A percentile compares a stretch with the other conserved stretches of the same genome.
These are phyloP conservation scores for Neoascia interrupta DNA, from an alignment of 2,888 invertebrate species.

Conservation along the genomic window DNA sequence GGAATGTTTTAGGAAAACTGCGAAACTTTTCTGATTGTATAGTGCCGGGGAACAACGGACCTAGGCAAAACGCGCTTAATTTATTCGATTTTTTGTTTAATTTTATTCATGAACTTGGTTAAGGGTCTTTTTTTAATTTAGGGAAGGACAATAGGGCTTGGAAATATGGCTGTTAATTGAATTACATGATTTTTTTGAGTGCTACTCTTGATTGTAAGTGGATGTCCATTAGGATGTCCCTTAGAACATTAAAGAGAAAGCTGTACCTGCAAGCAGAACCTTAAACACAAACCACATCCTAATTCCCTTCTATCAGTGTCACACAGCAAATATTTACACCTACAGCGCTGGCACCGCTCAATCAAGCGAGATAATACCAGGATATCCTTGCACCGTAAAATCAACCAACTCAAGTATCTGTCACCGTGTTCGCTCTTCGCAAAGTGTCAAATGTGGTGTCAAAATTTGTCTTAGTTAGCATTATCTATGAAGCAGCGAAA, in stretches of 20 bases:
- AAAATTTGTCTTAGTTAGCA: slow-evolving; percentile 66
- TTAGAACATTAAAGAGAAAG: too few species aligned
- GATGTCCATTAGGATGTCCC: too few species aligned
- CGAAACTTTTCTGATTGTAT: neutral
- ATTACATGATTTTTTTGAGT: too few species aligned
- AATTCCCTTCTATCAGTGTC: slow-evolving; percentile 2
- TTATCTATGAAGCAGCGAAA: slow-evolving; percentile 31
- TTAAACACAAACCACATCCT: slow-evolving; percentile 17
- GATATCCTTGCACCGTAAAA: slow-evolving; percentile 46
- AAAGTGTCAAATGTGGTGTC: slow-evolving; percentile 63
- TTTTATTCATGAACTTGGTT: too few species aligned
- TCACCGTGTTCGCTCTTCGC: slow-evolving; percentile 41
- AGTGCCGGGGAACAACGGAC: too few species aligned
- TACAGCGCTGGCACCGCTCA: neutral
- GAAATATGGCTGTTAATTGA: too few species aligned
- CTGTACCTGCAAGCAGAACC: too few species aligned
- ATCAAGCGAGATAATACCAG: slow-evolving; percentile 4
- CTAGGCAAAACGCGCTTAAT: too few species aligned
- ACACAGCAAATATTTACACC: neutral
- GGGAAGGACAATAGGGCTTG: too few species aligned
- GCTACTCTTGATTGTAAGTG: too few species aligned
- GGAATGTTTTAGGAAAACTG: slow-evolving; percentile 14
- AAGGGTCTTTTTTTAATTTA: too few species aligned
- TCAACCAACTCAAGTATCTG: slow-evolving; percentile 53
- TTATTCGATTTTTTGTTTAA: too few species aligned